Evolutionary conservation across 2,113 vertebrate species (phyloP).

Genomic region (Sapajus apella): DNA sequence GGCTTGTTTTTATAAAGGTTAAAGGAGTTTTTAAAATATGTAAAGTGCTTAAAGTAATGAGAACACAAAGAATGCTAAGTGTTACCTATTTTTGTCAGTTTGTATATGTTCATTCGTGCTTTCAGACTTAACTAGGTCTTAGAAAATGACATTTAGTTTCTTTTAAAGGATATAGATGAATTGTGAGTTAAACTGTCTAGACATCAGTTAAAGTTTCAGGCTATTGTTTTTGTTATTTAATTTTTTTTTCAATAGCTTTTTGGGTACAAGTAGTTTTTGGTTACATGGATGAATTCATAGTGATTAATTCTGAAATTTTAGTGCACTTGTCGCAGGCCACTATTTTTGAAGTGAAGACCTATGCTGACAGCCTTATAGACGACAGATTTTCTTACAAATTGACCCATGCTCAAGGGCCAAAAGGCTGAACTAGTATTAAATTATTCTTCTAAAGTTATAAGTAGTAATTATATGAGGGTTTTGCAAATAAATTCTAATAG

Average conservation of each 20-base stretch:
- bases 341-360: not conserved
- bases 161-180: conserved; percentile 37
- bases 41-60: not conserved
- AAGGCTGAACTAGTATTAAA: conserved; percentile 21
- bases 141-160: conserved; percentile 1
- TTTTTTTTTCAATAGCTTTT: no score
- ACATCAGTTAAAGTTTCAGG: conserved; percentile 29
- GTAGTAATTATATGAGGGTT: conserved; percentile 17
- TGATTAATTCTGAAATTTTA: no score
- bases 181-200: conserved; percentile 11
- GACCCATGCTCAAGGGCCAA: not conserved
- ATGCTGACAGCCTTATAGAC: not conserved
- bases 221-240: not conserved
- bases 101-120: not conserved
- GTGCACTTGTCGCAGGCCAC: no score
- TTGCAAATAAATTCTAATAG: conserved; percentile 2
- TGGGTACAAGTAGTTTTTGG: no score
- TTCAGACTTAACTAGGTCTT: not conserved
- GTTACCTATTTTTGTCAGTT: not conserved
- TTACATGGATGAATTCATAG: no score
- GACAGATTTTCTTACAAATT: conserved; percentile 41
- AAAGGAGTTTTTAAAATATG: conserved; percentile 13
- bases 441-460: conserved; percentile 39
- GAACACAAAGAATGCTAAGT: not conserved
- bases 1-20: conserved; percentile 23